Conservation (phyloP, 2,797 vertebrate genomes). For the Sebastes goodei region DNA sequence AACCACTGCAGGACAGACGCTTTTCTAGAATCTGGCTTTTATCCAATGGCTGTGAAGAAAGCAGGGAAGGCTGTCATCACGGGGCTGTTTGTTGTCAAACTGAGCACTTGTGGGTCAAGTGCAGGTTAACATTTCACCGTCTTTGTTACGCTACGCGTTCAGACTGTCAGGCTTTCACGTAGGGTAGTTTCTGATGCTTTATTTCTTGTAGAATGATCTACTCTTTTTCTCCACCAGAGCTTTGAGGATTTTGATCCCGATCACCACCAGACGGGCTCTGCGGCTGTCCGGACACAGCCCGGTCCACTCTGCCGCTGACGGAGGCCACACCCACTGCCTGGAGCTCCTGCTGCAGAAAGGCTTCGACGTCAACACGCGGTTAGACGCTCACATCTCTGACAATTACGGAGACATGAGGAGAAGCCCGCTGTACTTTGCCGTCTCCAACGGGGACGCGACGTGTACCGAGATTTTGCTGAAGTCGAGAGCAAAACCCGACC, state of each 20-base stretch:
- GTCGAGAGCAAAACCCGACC: slow-evolving; percentile 64
- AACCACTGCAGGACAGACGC: too few species aligned
- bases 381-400: slow-evolving; percentile 83
- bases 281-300: slow-evolving; percentile 84
- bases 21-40: too few species aligned
- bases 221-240: slow-evolving; percentile 67
- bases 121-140: too few species aligned
- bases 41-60: too few species aligned
- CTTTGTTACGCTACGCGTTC: too few species aligned
- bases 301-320: slow-evolving; percentile 86
- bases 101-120: too few species aligned
- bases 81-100: too few species aligned
- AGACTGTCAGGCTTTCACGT: too few species aligned
- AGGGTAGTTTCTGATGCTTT: background rate
- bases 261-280: slow-evolving; percentile 85
- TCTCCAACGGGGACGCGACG: slow-evolving; percentile 34
- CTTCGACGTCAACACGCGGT: slow-evolving; percentile 82
- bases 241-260: slow-evolving; percentile 85
- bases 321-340: slow-evolving; percentile 86
- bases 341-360: slow-evolving; percentile 84
- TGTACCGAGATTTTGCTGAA: slow-evolving; percentile 40
- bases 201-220: background rate
- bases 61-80: too few species aligned
- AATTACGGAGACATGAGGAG: slow-evolving; percentile 84
- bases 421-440: slow-evolving; percentile 75